Evolutionary conservation across 1,140 invertebrate genomes (phyloP).

Genomic region (Bradysia coprophila): DNA sequence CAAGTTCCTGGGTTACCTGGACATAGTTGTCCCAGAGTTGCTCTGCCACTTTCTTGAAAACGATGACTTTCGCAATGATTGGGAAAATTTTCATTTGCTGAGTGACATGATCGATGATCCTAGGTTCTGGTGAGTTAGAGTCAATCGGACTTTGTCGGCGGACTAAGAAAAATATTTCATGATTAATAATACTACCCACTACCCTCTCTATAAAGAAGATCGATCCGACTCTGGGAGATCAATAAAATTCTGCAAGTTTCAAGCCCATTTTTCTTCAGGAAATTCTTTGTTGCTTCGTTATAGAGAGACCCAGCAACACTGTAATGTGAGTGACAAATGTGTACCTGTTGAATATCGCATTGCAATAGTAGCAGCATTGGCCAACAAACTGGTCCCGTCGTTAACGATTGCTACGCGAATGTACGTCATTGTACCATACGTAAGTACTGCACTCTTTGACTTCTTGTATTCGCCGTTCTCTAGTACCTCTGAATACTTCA

Average conservation of each 20-base stretch:
- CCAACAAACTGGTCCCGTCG: conserved; percentile 48
- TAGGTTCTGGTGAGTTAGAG: conserved; percentile 61
- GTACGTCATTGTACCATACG: conserved; percentile 91
- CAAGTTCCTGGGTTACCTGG: too few relatives aligned
- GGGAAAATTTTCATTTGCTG: conserved; percentile 86
- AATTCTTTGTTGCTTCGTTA: too few relatives aligned
- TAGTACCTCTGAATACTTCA: conserved; percentile 80
- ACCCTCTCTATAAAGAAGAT: too few relatives aligned
- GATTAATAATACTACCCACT: too few relatives aligned
- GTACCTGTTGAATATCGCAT: conserved; percentile 76
- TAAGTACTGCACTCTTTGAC: conserved; percentile 64
- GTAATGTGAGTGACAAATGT: too few relatives aligned
- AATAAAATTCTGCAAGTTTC: too few relatives aligned
- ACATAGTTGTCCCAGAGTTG: conserved; percentile 70
- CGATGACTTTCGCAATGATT: conserved; percentile 57
- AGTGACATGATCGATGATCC: conserved; percentile 83
- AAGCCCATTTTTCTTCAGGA: too few relatives aligned
- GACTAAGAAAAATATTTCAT: too few relatives aligned
- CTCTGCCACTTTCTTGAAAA: conserved; percentile 49
- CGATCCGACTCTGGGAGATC: too few relatives aligned
- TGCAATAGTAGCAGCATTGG: conserved; percentile 72
- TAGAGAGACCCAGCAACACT: too few relatives aligned
- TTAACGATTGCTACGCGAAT: conserved; percentile 63
- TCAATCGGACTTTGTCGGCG: conserved; percentile 62
- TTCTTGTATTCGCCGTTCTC: conserved; percentile 78